phyloP scores from a whole-genome alignment of 2,797 vertebrate species.

The Toxotes lorentzi region DNA sequence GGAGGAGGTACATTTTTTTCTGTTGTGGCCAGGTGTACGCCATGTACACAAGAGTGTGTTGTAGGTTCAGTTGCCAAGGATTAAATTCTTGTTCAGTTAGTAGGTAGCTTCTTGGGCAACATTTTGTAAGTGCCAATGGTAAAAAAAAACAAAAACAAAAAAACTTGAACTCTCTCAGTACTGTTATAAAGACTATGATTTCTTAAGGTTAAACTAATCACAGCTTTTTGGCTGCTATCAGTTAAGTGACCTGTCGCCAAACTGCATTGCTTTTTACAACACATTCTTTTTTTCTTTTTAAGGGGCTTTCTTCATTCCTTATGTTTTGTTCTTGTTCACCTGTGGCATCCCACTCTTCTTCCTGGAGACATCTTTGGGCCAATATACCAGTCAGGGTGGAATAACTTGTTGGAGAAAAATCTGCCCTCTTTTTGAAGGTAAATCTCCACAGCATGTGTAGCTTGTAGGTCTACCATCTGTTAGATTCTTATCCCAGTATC shows the following conservation, averaged over 20 bases:
- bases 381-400: slow-evolving; percentile 86
- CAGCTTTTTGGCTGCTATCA: background rate
- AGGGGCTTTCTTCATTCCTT: slow-evolving; percentile 88
- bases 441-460: background rate
- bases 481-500: background rate
- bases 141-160: background rate
- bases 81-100: background rate
- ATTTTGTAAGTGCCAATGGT: background rate
- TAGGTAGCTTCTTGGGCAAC: background rate
- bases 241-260: background rate
- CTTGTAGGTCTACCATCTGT: background rate
- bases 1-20: slow-evolving; percentile 81
- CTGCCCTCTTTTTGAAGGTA: slow-evolving; percentile 87
- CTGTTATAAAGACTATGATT: background rate
- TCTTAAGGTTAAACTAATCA: background rate
- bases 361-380: slow-evolving; percentile 86
- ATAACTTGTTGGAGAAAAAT: slow-evolving; percentile 87
- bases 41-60: background rate
- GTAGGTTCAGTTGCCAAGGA: background rate
- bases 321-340: slow-evolving; percentile 84
- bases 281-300: slow-evolving; percentile 29
- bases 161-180: background rate
- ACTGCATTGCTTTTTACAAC: background rate
- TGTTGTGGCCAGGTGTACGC: background rate
- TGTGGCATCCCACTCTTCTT: slow-evolving; percentile 87